Evolutionary conservation across 2,888 invertebrate species (phyloP), one percentile per base, ranked within the genome.

Genomic region (Drosophila nigricruria): DNA sequence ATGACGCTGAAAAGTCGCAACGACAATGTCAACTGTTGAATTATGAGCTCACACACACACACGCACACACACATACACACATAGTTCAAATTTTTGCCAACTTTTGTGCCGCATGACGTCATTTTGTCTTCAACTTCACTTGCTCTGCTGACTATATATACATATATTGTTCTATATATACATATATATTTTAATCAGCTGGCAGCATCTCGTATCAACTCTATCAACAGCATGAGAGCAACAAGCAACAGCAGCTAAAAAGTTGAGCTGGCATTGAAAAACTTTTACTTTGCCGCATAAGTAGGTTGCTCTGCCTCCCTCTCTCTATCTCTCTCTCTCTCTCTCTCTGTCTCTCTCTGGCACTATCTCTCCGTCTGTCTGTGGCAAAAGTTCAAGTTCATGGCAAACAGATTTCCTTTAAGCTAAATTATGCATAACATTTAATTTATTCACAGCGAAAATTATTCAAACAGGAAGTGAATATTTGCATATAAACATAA

Each of bases 221-320:
- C 61, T 70, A 76, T 76, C 68, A 59, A 36, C 66, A 65, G 32
- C 61, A 61, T 49, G 45, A 56, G 16, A 40, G 56, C 49, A 60
- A 53, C 57, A 47, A 45, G 57, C 71, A 38, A 49, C 52, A 56
- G 54, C 70, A 69, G 57, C 71, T 68, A 63, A 65, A 82, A 82
- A 78, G 67, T 82, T 76, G 73, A 45, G 67, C 69, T 70, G 85
- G 70, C 86, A 86, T 83, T 84, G 86, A 83, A 81, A 83, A 83
- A 81, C 70, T 81, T 86, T 82, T 77, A 66, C 75, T 83, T 74
- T 81, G 72, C 66, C 79, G 53, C 70, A 77, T 82, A 85, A 82
- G 85, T 82, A 84, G 82, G 82, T 84, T 84, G 78, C 18, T 38
- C 62, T 32, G 10, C 38, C 42, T 30, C 20, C 18, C 25, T 3